Evolutionary conservation across 2,888 invertebrate species (phyloP).

Genomic region (Tenthredo distinguenda): DNA sequence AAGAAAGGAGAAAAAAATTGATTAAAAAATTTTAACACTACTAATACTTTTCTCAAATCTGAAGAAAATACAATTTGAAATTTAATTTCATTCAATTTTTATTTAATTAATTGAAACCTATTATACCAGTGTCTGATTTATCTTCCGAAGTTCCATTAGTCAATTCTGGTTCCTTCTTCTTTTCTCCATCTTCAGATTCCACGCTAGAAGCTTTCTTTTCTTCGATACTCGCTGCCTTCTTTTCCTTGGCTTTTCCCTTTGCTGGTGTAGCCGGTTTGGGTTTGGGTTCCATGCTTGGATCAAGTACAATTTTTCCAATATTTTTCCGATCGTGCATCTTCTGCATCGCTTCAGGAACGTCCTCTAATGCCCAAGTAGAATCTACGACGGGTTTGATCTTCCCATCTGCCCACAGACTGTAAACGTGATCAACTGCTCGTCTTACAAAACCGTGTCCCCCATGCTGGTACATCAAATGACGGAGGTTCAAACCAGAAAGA

Average conservation of each 20-base stretch:
- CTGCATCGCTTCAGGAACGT: conserved; percentile 94
- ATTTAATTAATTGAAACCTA: background rate
- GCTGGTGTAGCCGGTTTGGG: conserved; percentile 90
- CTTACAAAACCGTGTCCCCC: conserved; percentile 86
- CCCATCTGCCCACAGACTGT: conserved; percentile 87
- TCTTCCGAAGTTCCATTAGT: conserved; percentile 80
- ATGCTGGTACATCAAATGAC: conserved; percentile 90
- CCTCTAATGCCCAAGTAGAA: conserved; percentile 93
- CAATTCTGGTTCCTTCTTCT: conserved; percentile 78
- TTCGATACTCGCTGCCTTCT: conserved; percentile 86
- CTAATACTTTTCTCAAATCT: background rate
- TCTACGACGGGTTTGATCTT: conserved; percentile 91
- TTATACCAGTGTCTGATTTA: conserved; percentile 78
- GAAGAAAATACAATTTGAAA: background rate
- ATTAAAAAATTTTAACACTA: background rate
- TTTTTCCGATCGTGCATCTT: conserved; percentile 96
- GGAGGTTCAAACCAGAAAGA: conserved; percentile 90
- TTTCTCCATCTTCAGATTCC: conserved; percentile 79
- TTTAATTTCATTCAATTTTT: background rate
- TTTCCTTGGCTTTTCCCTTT: conserved; percentile 86
- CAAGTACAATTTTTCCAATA: conserved; percentile 92
- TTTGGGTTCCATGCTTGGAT: conserved; percentile 89
- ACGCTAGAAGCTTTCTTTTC: conserved; percentile 80
- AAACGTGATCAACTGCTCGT: conserved; percentile 86
- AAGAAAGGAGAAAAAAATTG: too few species aligned